Evolutionary conservation across 2,888 invertebrate genomes (phyloP), one percentile per base, ranked within the genome.

Genomic region (Trichogramma dendrolimi): DNA sequence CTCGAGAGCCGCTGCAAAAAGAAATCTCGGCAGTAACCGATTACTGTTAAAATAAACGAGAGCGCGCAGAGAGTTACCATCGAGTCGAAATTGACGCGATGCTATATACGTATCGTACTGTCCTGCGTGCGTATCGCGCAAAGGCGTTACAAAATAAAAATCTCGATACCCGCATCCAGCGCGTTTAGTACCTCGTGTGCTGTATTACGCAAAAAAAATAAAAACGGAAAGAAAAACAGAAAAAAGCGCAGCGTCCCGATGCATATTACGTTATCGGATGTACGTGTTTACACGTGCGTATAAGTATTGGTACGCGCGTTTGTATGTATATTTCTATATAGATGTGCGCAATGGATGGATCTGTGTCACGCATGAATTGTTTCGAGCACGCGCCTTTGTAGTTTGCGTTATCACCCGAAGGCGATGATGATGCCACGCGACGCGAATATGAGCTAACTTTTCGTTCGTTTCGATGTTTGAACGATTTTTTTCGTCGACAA

Each of bases 281-380:
- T 27, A 27, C 27, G 27, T 27, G 27, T 27, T 27, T 27, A 2
- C 27, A 27, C 27, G 27, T 27, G 27, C 27, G 27, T 27, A 27
- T 27, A 27, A 27, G 27, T 27, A 27, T 27, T 27, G 27, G 27
- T 27, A 27, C 27, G 27, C 27, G 1, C 27, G 27, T 27, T 27
- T 27, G 27, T 27, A 27, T 27, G 27, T 27, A 27, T 27, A 27
- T 27, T 27, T 27, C 27, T 27, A 27, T 27, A 27, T 2, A 2
- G 49, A 42, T 47, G 55, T 50, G 55, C 48, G 50, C 5, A 27
- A 27, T 27, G 42, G 51, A 38, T 27, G 49, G 58, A 64, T 64
- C 59, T 60, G 60, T 64, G 66, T 66, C 66, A 66, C 62, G 60
- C 60, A 62, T 62, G 58, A 57, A 63, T 65, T 53, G 58, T 11